Base-by-base conservation (phyloP, 2,888 invertebrate species). In the Pseudoips prasinana region DNA sequence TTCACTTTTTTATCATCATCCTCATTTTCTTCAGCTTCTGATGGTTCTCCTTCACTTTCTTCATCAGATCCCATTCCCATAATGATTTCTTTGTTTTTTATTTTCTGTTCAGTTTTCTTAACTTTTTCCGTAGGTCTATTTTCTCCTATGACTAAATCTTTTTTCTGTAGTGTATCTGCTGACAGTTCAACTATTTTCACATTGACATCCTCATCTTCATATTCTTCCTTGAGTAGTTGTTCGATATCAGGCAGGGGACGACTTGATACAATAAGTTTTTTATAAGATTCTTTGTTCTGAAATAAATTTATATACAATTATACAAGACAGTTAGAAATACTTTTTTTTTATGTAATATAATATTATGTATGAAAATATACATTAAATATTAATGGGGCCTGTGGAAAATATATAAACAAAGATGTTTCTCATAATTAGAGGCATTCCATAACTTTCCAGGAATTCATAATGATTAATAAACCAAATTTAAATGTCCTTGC, bases 111-210 rank as follows among this genome's bases (percentile, higher is more conserved):
- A 50, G 49, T 42, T 50, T 63, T 66, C 32, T 54, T 46, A 2
- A 39, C 25, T n/a, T 37, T 53, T 51, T 73, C 72, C 50, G 70
- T 77, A 17, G 90, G 90, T 62, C 84, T 90, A 69, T 95, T 95
- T 34, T 91, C 90, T 5, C 95, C 95, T 40, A 95, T 93, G 72
- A 93, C 92, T 60, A 93, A 91, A 54, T 92, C 92, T 62, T 91
- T 91, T 37, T 92, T 90, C n/a, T 93, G 92, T 23, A 95, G 78
- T 30, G 93, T 92, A 39, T 91, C 91, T 22, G 94, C 84, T 8
- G 94, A 92, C 5, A 96, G 75, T 67, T 95, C 94, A 0, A 93
- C 90, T 39, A 96, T 93, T 85, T 94, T 94, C 0, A 96, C 94
- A 48, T 93, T 93, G 0, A 94, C 94, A 68, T 94, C 92, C 22